These are phyloP conservation scores for Meloidogyne hapla DNA, from an alignment of 1,140 invertebrate genomes.

Conservation along the genomic window DNA sequence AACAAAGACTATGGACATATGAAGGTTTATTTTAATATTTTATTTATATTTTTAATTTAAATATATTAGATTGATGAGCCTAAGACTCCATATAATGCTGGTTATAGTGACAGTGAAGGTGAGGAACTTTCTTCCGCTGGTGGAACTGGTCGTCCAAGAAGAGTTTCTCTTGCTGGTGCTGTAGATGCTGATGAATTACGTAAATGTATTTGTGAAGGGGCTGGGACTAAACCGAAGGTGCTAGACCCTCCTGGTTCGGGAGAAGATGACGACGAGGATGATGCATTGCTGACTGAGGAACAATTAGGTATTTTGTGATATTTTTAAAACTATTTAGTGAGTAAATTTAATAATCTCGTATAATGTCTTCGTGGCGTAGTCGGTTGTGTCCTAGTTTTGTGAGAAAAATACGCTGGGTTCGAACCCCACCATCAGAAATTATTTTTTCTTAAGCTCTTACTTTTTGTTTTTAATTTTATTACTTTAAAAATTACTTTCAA, in stretches of 20 bases:
- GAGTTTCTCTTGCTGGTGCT: constrained; percentile 61
- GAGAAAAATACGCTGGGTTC: background rate
- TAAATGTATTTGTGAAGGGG: constrained; percentile 39
- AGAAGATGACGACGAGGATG: constrained; percentile 42
- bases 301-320: constrained; percentile 24
- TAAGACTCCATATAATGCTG: constrained; percentile 84
- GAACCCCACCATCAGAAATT: background rate
- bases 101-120: constrained; percentile 70
- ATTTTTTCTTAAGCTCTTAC: background rate
- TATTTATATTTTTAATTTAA: background rate
- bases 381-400: background rate
- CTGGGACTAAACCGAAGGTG: constrained; percentile 23
- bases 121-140: constrained; percentile 70
- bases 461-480: background rate
- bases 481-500: background rate
- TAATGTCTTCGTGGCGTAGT: background rate
- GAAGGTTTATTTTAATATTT: constrained; percentile 72
- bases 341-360: background rate
- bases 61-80: constrained; percentile 68
- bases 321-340: background rate
- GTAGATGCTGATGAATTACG: constrained; percentile 58
- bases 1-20: constrained; percentile 99
- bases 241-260: constrained; percentile 32
- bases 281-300: constrained; percentile 35
- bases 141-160: constrained; percentile 44